Evolutionary conservation across 1,140 invertebrate species (phyloP).

Genomic region (Hormaphis cornu): DNA sequence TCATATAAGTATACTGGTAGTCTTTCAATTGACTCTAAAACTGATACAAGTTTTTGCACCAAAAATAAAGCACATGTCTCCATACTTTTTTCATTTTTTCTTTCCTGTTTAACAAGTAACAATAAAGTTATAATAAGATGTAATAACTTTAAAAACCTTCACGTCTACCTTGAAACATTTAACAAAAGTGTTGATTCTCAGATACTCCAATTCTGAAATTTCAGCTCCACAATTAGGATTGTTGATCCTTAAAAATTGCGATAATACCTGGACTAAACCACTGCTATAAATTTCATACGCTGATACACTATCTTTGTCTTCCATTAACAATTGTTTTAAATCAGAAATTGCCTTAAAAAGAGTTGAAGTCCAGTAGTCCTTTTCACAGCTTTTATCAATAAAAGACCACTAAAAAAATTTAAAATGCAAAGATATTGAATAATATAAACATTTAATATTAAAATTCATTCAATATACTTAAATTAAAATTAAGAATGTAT

Average conservation of each 20-base stretch:
- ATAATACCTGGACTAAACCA: slow-evolving; percentile 82
- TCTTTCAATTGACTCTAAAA: slow-evolving; percentile 91
- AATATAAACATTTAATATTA: too few species aligned
- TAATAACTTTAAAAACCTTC: neutral
- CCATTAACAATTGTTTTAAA: slow-evolving; percentile 68
- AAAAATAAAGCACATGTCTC: slow-evolving; percentile 59
- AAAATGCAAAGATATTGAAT: neutral
- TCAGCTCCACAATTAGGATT: slow-evolving; percentile 48
- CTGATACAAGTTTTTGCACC: slow-evolving; percentile 80
- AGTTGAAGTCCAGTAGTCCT: slow-evolving; percentile 53
- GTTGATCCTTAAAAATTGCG: slow-evolving; percentile 63
- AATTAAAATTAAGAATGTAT: too few species aligned
- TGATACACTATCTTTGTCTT: slow-evolving; percentile 79
- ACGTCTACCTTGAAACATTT: slow-evolving; percentile 53
- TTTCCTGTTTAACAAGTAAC: slow-evolving; percentile 15
- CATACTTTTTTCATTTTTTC: slow-evolving; percentile 41
- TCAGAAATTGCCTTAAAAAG: slow-evolving; percentile 63
- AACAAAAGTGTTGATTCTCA: slow-evolving; percentile 68
- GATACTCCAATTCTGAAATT: slow-evolving; percentile 51
- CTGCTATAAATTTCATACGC: slow-evolving; percentile 94
- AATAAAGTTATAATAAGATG: neutral
- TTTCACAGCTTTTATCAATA: slow-evolving; percentile 35
- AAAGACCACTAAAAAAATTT: slow-evolving; percentile 8
- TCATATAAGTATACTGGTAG: slow-evolving; percentile 90
- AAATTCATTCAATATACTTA: too few species aligned